Evolutionary conservation across 2,888 invertebrate genomes (phyloP), one percentile per base, ranked within the genome.

Genomic region (Plebejus argus): DNA sequence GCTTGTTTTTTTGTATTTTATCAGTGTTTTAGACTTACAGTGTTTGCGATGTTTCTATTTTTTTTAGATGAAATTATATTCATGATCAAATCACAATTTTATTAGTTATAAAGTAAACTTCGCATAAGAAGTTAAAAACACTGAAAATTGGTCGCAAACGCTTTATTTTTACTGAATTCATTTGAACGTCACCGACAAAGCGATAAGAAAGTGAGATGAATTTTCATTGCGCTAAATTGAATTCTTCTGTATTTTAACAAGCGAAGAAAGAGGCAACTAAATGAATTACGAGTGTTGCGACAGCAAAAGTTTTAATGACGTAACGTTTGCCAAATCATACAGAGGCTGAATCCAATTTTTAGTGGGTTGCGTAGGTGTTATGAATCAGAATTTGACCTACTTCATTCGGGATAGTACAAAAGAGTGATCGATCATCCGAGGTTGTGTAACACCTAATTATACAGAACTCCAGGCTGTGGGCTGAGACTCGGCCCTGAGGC

Each of bases 351-450:
- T 82, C 82, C 82, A 85, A 83, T 82, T 83, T 82, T 83, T 83
- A 81, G 82, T 80, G 77, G 80, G 79, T 78, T 81, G 81, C 81
- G 83, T 84, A 84, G 86, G 85, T 84, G 84, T 81, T 84, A 79
- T 82, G 78, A 39, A 20, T 72, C 77, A 39, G 58, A 72, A 71
- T 39, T 58, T 53, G 23, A 72, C 45, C 35, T 77, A 71, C 56
- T 45, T 35, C 39, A 58, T 72, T 71, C 20, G 39, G 20, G 71
- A 39, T 72, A 72, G 20, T 53, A 74, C 45, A 74, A 74, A 28
- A 74, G 53, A 74, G 74, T 53, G 53, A 74, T 74, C 23, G 53
- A 74, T 74, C 74, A 74, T 74, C 23, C 49, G 18, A 74, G 53
- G 18, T 74, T 74, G 28, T 28, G 53, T 74, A 74, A 53, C 53